Percentiles rank a stretch among this genome's conserved stretches.
Conservation (phyloP, 2,113 vertebrate species). For the Oophaga pumilio region DNA sequence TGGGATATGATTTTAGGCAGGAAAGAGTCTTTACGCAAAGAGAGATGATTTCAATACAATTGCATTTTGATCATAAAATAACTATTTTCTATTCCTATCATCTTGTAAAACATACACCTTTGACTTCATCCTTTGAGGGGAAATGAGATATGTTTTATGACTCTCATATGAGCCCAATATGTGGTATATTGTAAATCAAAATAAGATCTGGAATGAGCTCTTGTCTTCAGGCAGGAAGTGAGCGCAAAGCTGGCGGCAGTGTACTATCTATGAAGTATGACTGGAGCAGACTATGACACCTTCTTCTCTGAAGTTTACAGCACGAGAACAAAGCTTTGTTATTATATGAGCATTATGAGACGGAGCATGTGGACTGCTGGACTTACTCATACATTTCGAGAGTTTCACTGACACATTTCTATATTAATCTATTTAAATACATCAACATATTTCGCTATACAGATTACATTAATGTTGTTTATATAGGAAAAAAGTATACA, state of each 20-base stretch:
- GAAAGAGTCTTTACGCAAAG: slow-evolving; percentile 41
- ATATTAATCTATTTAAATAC: slow-evolving; percentile 7
- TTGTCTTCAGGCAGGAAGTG: slow-evolving; percentile 59
- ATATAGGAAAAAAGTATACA: not conserved
- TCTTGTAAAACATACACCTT: slow-evolving; percentile 49
- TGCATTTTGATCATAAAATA: slow-evolving; percentile 46
- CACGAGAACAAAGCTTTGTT: slow-evolving; percentile 58
- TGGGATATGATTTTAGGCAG: slow-evolving; percentile 60
- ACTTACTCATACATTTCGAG: slow-evolving; percentile 65
- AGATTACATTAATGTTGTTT: not conserved
- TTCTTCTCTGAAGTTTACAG: slow-evolving; percentile 46
- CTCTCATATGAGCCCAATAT: slow-evolving; percentile 58
- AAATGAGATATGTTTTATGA: slow-evolving; percentile 52
- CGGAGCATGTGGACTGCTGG: slow-evolving; percentile 57
- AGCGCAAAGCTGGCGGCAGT: slow-evolving; percentile 17
- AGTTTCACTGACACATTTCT: slow-evolving; percentile 44
- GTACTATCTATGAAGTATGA: slow-evolving; percentile 11
- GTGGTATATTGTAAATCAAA: slow-evolving; percentile 63
- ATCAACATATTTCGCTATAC: not conserved
- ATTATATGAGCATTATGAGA: slow-evolving; percentile 61
- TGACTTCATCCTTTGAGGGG: slow-evolving; percentile 23
- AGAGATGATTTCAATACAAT: slow-evolving; percentile 40
- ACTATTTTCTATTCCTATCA: rapidly evolving
- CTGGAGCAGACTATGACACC: slow-evolving; percentile 59
- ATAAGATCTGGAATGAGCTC: slow-evolving; percentile 18